Evolutionary conservation across 2,888 invertebrate species (phyloP).

Genomic region (Heteropelma amictum): DNA sequence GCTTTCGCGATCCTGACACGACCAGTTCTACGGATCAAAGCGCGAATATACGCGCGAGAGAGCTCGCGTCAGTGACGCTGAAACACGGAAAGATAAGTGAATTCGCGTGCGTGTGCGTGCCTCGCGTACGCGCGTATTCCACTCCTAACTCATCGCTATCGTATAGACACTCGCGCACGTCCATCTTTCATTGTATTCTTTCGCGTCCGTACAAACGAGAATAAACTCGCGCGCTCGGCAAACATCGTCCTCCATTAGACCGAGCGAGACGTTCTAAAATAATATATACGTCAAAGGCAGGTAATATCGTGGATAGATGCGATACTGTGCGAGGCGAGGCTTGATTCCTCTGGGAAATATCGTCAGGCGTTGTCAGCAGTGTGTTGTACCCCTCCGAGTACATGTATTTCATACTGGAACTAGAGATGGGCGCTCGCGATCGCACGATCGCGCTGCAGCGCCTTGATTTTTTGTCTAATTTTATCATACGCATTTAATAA

Average conservation of each 20-base stretch:
- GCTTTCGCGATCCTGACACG: conserved; percentile 28
- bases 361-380: conserved; percentile 31
- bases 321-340: too few relatives aligned
- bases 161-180: conserved; percentile 55
- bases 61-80: too few relatives aligned
- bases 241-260: conserved; percentile 3
- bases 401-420: too few relatives aligned
- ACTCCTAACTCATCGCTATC: conserved; percentile 53
- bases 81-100: not conserved
- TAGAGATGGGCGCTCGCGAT: too few relatives aligned
- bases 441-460: too few relatives aligned
- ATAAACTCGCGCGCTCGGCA: conserved; percentile 17
- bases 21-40: not conserved
- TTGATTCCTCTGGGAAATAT: conserved; percentile 52
- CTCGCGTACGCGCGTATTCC: too few relatives aligned
- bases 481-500: too few relatives aligned
- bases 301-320: too few relatives aligned
- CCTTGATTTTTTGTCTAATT: too few relatives aligned
- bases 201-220: not conserved
- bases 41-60: too few relatives aligned
- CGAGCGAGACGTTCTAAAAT: conserved; percentile 10
- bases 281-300: conserved; percentile 21
- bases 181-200: conserved; percentile 27
- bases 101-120: not conserved
- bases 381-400: too few relatives aligned